Percentiles rank a stretch among this genome's conserved stretches.
Evolutionary conservation across 2,888 invertebrate genomes (phyloP).

Genomic region (Phymatocera aterrima): DNA sequence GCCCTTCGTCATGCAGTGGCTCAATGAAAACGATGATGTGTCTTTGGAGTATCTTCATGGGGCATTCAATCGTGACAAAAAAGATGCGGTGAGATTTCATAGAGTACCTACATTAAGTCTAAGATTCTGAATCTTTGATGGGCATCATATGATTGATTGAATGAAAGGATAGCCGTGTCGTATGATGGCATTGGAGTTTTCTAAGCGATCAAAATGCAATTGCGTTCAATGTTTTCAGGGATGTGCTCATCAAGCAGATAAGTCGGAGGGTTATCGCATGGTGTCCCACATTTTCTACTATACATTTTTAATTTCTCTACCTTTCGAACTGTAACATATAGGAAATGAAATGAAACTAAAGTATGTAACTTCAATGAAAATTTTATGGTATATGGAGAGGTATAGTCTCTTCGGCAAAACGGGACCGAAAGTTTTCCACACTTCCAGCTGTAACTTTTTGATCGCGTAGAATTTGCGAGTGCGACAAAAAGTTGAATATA

Average conservation of each 20-base stretch:
- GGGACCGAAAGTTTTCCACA: neutral
- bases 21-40: conserved; percentile 99
- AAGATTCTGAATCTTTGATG: neutral
- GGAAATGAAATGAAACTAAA: too few species aligned
- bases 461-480: neutral
- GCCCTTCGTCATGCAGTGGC: conserved; percentile 99
- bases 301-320: too few species aligned
- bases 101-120: neutral
- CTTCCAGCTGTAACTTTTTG: neutral
- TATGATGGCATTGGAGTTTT: neutral
- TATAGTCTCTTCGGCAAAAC: too few species aligned
- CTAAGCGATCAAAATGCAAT: neutral
- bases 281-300: too few species aligned
- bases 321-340: too few species aligned
- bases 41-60: conserved; percentile 99
- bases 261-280: too few species aligned
- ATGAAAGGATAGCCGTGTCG: neutral
- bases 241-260: neutral
- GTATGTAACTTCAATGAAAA: too few species aligned
- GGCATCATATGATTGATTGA: neutral
- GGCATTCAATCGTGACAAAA: conserved; percentile 98
- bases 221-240: neutral
- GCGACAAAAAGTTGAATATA: neutral
- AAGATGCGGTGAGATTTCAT: conserved; percentile 86
- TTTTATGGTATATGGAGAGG: too few species aligned